Conservation (phyloP, 1,140 invertebrate species). For the Potamilus streckersoni region DNA sequence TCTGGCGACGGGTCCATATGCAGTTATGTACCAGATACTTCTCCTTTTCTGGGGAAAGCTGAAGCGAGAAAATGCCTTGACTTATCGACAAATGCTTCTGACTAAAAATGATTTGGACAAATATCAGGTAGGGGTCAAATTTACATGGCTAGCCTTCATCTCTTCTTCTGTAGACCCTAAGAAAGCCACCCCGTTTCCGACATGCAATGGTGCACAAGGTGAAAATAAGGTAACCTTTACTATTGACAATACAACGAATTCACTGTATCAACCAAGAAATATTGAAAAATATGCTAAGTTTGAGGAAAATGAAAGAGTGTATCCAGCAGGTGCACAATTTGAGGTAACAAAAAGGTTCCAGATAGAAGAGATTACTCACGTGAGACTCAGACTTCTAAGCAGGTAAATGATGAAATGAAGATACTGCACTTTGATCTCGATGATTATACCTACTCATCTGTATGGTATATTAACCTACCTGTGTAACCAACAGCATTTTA, state of each 20-base stretch:
- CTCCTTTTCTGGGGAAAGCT: slow-evolving; percentile 13
- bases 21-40: slow-evolving; percentile 18
- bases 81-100: slow-evolving; percentile 15
- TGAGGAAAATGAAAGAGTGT: slow-evolving; percentile 14
- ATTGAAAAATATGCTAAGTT: slow-evolving; percentile 17
- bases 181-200: slow-evolving; percentile 17
- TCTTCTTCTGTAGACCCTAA: slow-evolving; percentile 1
- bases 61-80: neutral
- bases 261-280: slow-evolving; percentile 15
- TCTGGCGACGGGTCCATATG: slow-evolving; percentile 12
- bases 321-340: slow-evolving; percentile 22
- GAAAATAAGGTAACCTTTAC: slow-evolving; percentile 6
- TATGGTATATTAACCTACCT: too few relatives aligned
- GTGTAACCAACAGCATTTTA: too few relatives aligned
- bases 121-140: slow-evolving; percentile 5
- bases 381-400: too few relatives aligned
- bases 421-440: too few relatives aligned
- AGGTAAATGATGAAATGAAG: too few relatives aligned
- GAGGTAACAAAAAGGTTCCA: neutral
- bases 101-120: neutral
- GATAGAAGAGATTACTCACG: too few relatives aligned
- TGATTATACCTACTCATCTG: too few relatives aligned
- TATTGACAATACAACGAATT: slow-evolving; percentile 8
- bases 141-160: slow-evolving; percentile 13
- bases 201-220: neutral